Evolutionary conservation across 2,888 invertebrate genomes (phyloP), one percentile per base, ranked within the genome.

Genomic region (Bombyx huttoni): DNA sequence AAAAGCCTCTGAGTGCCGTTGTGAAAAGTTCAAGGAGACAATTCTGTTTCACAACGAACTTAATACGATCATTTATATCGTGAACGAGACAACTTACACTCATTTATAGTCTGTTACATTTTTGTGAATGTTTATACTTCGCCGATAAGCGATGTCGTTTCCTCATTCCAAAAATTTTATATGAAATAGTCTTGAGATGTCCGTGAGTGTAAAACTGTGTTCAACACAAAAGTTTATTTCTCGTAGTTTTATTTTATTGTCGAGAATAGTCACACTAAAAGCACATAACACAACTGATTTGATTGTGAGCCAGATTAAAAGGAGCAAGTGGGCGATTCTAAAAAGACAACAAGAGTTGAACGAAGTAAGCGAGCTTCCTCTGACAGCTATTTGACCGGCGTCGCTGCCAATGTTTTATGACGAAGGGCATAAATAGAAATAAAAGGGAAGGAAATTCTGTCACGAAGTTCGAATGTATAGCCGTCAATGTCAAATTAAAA

Each of bases 401-500:
- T 66, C 73, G 67, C 67, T 56, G 65, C 65, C 68, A 68, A 70
- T 73, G 72, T 76, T 79, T 80, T 80, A 80, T 71, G 73, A 68
- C 70, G 67, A 69, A 62, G 67, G 68, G 60, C 58, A 67, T 67
- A 69, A 73, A 75, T 68, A 64, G 64, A 70, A 75, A 74, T 74
- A 73, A 78, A 78, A 74, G 65, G 69, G 73, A 66, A 64, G 63
- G 63, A 66, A 73, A 73, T 73, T 68, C 73, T 73, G 70, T 69
- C 71, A 70, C 65, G 71, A 62, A 68, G 67, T 66, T 65, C 61
- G 70, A 73, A 75, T 65, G 70, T 66, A 70, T 63, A 63, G 62
- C 67, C 61, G 68, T 65, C 68, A 70, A 76, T 68, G 76, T 71
- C 66, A 78, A 80, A 80, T 80, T 80, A 79, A 79, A 81, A 72